These are phyloP conservation scores for Turdus rufiventris DNA, from an alignment of 2,113 vertebrate genomes.

Conservation along the genomic window DNA sequence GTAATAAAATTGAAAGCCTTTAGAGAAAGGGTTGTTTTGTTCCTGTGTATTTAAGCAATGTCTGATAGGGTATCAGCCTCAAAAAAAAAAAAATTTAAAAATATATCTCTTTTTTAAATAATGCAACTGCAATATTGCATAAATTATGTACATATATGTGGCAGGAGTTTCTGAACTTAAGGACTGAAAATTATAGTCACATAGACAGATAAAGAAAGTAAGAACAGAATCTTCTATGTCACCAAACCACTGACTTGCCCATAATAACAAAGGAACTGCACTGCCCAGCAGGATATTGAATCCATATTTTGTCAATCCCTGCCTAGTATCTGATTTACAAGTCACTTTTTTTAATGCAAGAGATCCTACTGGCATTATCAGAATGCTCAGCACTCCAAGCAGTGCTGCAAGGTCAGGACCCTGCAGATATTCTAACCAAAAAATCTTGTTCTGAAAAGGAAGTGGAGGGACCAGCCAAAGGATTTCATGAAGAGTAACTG, in stretches of 20 bases:
- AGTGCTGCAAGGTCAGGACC: background rate
- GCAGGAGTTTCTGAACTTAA: background rate
- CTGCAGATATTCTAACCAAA: background rate
- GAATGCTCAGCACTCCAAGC: background rate
- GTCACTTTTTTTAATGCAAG: background rate
- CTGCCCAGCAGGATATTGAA: background rate
- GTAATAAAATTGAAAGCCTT: background rate
- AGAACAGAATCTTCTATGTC: background rate
- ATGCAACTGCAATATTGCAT: background rate
- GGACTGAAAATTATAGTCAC: background rate
- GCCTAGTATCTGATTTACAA: background rate
- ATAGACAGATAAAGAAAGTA: background rate
- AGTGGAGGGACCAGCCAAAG: background rate
- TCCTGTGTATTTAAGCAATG: background rate
- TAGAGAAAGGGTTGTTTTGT: background rate
- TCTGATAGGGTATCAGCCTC: background rate
- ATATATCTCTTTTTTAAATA: background rate
- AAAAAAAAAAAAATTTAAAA: too few relatives aligned
- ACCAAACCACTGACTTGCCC: background rate
- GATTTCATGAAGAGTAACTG: background rate
- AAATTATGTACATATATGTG: background rate
- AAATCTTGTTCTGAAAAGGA: background rate
- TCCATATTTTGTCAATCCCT: background rate
- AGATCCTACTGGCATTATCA: background rate
- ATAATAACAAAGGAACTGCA: background rate